Conservation (phyloP, 2,113 vertebrate species). For the Gymnarchus niloticus region DNA sequence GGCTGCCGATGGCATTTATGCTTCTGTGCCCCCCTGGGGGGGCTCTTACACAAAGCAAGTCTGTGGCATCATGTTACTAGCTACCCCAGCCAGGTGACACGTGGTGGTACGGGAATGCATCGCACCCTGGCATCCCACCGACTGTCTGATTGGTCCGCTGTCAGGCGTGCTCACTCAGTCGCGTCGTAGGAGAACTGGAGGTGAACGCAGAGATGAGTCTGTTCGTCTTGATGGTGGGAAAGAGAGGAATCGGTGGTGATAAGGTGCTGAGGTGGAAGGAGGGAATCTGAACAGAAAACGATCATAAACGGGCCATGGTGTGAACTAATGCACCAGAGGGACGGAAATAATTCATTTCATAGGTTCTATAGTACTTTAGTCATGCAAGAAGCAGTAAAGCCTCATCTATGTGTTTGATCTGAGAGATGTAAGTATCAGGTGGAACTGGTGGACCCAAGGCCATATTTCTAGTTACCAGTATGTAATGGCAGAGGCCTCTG, state of each 20-base stretch:
- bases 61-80: not conserved
- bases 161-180: not conserved
- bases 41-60: not conserved
- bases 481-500: not conserved
- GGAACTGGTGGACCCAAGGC: not conserved
- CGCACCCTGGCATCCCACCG: not conserved
- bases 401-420: no score
- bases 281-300: not conserved
- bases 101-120: not conserved
- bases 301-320: no score
- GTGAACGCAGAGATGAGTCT: not conserved
- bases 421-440: conserved; percentile 1
- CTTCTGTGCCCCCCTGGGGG: not conserved
- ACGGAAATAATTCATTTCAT: not conserved
- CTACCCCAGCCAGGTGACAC: not conserved
- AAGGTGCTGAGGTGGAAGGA: not conserved
- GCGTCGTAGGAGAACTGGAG: not conserved
- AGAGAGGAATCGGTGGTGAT: not conserved
- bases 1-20: not conserved
- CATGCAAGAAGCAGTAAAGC: not conserved
- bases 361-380: not conserved
- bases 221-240: not conserved
- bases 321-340: no score
- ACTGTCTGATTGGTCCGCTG: not conserved
- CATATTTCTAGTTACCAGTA: not conserved